Percentiles rank a stretch among this genome's conserved stretches.
These are phyloP conservation scores for Elgaria multicarinata DNA, from an alignment of 2,113 vertebrate genomes.

Conservation along the genomic window DNA sequence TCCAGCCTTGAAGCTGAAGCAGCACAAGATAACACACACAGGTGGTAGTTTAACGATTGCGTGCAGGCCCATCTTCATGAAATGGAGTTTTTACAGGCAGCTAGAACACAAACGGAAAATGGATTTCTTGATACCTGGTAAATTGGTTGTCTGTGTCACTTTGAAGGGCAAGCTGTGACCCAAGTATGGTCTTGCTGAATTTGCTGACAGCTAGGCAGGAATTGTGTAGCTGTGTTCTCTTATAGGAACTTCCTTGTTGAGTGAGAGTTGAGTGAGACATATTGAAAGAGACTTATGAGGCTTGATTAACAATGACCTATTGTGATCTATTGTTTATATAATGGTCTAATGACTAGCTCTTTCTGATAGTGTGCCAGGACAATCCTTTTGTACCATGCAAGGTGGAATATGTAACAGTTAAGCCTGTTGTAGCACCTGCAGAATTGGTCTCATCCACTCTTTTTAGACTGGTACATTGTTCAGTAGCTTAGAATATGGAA, in stretches of 20 bases:
- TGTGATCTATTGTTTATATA: slow-evolving; percentile 14
- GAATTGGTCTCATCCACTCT: background rate
- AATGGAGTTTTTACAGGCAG: background rate
- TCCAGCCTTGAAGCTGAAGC: too few relatives aligned
- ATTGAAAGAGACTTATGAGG: slow-evolving; percentile 1
- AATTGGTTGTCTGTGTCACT: background rate
- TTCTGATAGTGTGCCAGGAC: slow-evolving; percentile 13
- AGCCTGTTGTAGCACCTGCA: background rate
- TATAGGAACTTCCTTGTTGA: slow-evolving; percentile 7
- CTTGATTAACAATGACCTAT: slow-evolving; percentile 15
- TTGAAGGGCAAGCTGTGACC: background rate
- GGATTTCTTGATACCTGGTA: background rate
- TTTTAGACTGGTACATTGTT: background rate
- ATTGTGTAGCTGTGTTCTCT: background rate
- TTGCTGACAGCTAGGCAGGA: background rate
- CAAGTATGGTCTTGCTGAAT: background rate
- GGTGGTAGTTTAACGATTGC: too few relatives aligned
- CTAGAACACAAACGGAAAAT: background rate
- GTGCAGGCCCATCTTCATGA: background rate
- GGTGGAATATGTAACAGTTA: background rate
- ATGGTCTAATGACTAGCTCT: slow-evolving; percentile 15
- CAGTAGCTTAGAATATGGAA: background rate
- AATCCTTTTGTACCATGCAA: background rate
- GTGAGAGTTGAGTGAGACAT: background rate
- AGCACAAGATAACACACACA: too few relatives aligned